A percentile compares a stretch with the other conserved stretches of the same genome.
Evolutionary conservation across 2,888 invertebrate genomes (phyloP).

Genomic region (Macrophya annulata): DNA sequence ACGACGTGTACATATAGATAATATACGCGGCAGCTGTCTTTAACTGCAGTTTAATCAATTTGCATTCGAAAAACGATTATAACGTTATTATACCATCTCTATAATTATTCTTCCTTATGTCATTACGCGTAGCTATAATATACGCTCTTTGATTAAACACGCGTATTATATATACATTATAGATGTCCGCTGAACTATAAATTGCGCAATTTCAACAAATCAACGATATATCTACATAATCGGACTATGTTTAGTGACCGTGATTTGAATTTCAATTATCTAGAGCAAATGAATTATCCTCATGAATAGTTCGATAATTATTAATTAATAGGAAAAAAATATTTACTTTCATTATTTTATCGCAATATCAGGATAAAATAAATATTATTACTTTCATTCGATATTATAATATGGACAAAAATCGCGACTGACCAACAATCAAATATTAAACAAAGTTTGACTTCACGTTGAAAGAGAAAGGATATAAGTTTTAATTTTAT

Average conservation of each 20-base stretch:
- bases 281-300: background rate
- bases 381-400: background rate
- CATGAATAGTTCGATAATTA: background rate
- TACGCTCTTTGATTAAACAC: too few relatives aligned
- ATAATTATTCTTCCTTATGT: background rate
- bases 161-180: too few relatives aligned
- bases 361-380: background rate
- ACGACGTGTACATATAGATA: background rate
- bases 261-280: background rate
- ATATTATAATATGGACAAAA: background rate
- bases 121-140: background rate
- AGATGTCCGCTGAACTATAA: background rate
- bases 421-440: background rate
- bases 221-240: background rate
- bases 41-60: background rate
- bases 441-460: conserved; percentile 9
- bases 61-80: background rate
- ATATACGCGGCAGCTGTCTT: background rate
- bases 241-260: background rate
- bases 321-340: background rate
- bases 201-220: conserved; percentile 9
- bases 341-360: background rate
- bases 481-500: background rate
- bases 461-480: conserved; percentile 21
- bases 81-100: background rate